These are phyloP conservation scores for Amphimallon solstitiale DNA, from an alignment of 2,888 invertebrate species.

Conservation along the genomic window DNA sequence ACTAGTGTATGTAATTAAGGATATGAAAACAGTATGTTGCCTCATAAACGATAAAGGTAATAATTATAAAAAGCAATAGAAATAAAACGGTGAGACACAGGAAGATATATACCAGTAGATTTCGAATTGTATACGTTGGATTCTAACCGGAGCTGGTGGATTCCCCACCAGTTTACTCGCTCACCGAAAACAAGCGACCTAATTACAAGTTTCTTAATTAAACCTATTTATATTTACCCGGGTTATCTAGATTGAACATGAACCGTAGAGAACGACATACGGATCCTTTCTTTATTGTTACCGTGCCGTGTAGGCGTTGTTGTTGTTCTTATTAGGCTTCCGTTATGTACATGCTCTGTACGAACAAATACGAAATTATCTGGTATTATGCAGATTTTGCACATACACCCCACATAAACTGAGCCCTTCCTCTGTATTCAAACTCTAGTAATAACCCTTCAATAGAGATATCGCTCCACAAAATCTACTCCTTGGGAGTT, in stretches of 20 bases:
- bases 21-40: too few relatives aligned
- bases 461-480: background rate
- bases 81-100: too few relatives aligned
- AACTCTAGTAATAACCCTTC: background rate
- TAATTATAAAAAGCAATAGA: too few relatives aligned
- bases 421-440: background rate
- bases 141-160: background rate
- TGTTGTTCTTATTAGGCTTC: background rate
- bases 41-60: too few relatives aligned
- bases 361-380: background rate
- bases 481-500: background rate
- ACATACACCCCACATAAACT: background rate
- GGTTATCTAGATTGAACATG: conserved; percentile 38
- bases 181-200: conserved; percentile 34
- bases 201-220: conserved; percentile 43
- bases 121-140: background rate
- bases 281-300: background rate
- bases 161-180: background rate
- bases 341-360: conserved; percentile 1
- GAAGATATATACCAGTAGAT: too few relatives aligned
- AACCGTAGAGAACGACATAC: background rate
- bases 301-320: background rate
- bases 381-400: conserved; percentile 4
- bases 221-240: conserved; percentile 41
- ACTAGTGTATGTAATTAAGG: too few relatives aligned